phyloP scores from a whole-genome alignment of 2,797 vertebrate genomes.

The Pseudopleuronectes americanus region DNA sequence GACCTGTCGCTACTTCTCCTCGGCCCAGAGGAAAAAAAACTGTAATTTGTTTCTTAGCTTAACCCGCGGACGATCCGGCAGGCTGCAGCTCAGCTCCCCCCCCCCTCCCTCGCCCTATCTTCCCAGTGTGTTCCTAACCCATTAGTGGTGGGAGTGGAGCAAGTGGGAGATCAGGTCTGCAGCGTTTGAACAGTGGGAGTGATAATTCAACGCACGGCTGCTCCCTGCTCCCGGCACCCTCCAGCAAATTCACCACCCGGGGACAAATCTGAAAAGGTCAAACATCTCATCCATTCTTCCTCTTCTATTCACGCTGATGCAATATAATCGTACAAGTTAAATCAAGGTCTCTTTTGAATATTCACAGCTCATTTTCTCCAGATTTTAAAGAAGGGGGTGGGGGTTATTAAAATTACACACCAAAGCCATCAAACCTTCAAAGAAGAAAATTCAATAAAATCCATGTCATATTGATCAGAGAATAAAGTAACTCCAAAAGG shows the following conservation, averaged over 20 bases:
- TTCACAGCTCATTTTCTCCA: conserved; percentile 32
- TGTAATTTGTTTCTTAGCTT: conserved; percentile 72
- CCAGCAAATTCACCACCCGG: conserved; percentile 80
- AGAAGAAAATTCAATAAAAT: conserved; percentile 3
- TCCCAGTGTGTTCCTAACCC: conserved; percentile 68
- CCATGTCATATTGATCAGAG: neutral
- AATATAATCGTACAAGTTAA: conserved; percentile 73
- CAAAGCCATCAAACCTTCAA: conserved; percentile 26
- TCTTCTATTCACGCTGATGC: conserved; percentile 73
- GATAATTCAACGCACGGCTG: conserved; percentile 81
- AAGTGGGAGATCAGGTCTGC: conserved; percentile 70
- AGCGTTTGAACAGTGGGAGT: conserved; percentile 74
- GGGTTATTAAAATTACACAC: conserved; percentile 37
- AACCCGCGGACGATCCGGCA: conserved; percentile 63
- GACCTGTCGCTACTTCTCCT: conserved; percentile 61
- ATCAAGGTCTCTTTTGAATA: conserved; percentile 73
- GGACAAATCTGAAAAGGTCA: conserved; percentile 84
- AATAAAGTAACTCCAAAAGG: conserved; percentile 7
- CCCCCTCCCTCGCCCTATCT: conserved; percentile 25
- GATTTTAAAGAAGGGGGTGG: conserved; percentile 5
- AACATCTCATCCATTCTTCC: conserved; percentile 78
- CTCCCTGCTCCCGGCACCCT: conserved; percentile 70
- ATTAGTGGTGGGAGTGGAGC: conserved; percentile 75
- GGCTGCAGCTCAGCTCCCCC: conserved; percentile 25
- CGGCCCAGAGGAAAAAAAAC: conserved; percentile 47